These are phyloP conservation scores for Solenodon paradoxus DNA, from an alignment of 2,113 vertebrate genomes.

Conservation along the genomic window DNA sequence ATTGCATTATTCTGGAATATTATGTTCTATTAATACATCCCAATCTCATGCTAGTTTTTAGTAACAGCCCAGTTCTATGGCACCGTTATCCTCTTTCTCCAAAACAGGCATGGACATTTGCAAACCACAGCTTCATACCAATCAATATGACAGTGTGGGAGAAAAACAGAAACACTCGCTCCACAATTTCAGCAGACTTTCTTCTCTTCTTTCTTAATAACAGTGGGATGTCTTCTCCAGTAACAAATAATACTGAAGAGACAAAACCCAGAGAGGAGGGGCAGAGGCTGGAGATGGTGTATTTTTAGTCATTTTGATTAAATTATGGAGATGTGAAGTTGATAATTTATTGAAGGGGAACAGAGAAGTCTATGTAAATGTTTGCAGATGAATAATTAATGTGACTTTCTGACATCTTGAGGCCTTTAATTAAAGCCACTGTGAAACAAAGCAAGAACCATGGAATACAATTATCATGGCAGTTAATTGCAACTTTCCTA, in stretches of 20 bases:
- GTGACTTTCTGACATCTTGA: conserved; percentile 83
- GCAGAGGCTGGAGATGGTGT: conserved; percentile 79
- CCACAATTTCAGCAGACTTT: conserved; percentile 62
- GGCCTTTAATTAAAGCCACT: conserved; percentile 87
- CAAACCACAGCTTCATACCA: conserved; percentile 62
- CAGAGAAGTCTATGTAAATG: conserved; percentile 86
- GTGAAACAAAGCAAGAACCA: conserved; percentile 84
- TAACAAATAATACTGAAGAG: conserved; percentile 77
- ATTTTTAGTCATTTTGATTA: conserved; percentile 88
- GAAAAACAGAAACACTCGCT: conserved; percentile 64
- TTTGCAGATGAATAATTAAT: conserved; percentile 90
- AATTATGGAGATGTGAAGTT: conserved; percentile 87
- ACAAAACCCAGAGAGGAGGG: conserved; percentile 77
- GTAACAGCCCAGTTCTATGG: conserved; percentile 47
- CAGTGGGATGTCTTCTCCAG: conserved; percentile 75
- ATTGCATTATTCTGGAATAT: conserved; percentile 44
- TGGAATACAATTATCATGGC: conserved; percentile 71
- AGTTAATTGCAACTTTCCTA: conserved; percentile 82
- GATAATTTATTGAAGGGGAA: conserved; percentile 88
- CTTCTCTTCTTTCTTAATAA: conserved; percentile 72
- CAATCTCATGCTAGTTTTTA: conserved; percentile 33
- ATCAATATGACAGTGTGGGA: conserved; percentile 54
- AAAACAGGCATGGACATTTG: conserved; percentile 50
- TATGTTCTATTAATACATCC: conserved; percentile 64
- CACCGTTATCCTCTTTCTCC: conserved; percentile 31